phyloP scores from a whole-genome alignment of 2,888 invertebrate species.

The Corythucha ciliata region DNA sequence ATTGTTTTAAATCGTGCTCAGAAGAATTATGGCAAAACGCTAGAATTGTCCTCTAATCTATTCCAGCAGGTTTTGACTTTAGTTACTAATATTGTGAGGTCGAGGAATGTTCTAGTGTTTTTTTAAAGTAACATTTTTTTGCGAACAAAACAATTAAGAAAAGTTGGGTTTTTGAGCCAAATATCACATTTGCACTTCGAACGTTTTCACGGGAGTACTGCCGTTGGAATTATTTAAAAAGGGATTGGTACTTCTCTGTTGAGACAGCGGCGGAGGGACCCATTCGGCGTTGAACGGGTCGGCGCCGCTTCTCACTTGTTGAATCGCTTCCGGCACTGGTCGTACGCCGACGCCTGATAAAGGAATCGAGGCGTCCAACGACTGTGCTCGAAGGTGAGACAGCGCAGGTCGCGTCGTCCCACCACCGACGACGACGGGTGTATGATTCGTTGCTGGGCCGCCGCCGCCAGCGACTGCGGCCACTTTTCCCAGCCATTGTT shows the following conservation, averaged over 20 bases:
- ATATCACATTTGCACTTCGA: conserved; percentile 37
- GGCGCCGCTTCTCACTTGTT: conserved; percentile 34
- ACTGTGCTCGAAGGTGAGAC: conserved; percentile 45
- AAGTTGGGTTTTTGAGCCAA: too few species aligned
- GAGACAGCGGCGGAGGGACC: conserved; percentile 39
- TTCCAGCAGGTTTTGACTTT: too few species aligned
- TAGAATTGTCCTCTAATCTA: too few species aligned
- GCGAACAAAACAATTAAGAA: too few species aligned
- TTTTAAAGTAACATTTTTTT: too few species aligned
- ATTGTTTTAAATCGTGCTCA: too few species aligned
- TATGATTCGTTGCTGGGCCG: conserved; percentile 41
- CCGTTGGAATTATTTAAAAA: conserved; percentile 33
- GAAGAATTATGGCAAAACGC: too few species aligned
- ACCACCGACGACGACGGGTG: conserved; percentile 47
- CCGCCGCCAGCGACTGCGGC: conserved; percentile 47
- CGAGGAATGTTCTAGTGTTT: too few species aligned
- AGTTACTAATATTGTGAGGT: too few species aligned
- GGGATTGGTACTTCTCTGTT: conserved; percentile 46
- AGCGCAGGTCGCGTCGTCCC: conserved; percentile 43
- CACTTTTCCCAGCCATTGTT: conserved; percentile 72
- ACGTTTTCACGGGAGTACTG: conserved; percentile 35
- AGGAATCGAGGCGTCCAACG: conserved; percentile 45
- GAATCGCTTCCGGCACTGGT: conserved; percentile 6
- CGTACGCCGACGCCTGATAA: not conserved
- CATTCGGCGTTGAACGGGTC: conserved; percentile 82